Evolutionary conservation across 1,140 invertebrate species (phyloP).

Genomic region (Saccostrea cuccullata): DNA sequence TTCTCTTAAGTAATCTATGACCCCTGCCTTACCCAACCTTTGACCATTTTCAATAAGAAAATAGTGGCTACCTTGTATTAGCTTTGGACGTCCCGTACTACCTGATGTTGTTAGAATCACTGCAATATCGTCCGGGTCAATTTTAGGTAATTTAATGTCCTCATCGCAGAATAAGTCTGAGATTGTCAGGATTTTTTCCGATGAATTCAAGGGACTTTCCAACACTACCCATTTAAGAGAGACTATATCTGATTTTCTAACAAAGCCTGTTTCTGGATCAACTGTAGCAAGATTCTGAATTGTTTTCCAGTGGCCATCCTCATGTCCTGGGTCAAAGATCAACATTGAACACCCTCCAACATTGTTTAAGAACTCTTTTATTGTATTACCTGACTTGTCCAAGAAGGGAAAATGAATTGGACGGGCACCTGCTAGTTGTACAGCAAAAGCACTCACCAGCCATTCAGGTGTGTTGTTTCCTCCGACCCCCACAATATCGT

Average conservation of each 20-base stretch:
- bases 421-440: not conserved
- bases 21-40: not conserved
- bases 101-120: slow-evolving; percentile 38
- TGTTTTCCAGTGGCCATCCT: not conserved
- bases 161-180: not conserved
- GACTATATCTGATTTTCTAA: not conserved
- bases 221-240: slow-evolving; percentile 3
- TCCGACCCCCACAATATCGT: not conserved
- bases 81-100: slow-evolving; percentile 31
- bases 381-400: not conserved
- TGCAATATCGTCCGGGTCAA: slow-evolving; percentile 43
- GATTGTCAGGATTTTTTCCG: not conserved
- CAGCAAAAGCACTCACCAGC: not conserved
- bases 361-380: not conserved
- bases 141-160: not conserved
- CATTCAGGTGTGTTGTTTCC: slow-evolving; percentile 13
- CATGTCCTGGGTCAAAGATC: not conserved
- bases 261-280: not conserved
- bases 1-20: not conserved
- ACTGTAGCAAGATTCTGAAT: not conserved
- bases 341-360: not conserved
- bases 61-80: not conserved
- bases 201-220: not conserved
- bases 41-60: not conserved
- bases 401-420: not conserved